Percentiles rank a stretch among this genome's conserved stretches.
Evolutionary conservation across 2,113 vertebrate species (phyloP).

Genomic region (Alaudala cheleensis): DNA sequence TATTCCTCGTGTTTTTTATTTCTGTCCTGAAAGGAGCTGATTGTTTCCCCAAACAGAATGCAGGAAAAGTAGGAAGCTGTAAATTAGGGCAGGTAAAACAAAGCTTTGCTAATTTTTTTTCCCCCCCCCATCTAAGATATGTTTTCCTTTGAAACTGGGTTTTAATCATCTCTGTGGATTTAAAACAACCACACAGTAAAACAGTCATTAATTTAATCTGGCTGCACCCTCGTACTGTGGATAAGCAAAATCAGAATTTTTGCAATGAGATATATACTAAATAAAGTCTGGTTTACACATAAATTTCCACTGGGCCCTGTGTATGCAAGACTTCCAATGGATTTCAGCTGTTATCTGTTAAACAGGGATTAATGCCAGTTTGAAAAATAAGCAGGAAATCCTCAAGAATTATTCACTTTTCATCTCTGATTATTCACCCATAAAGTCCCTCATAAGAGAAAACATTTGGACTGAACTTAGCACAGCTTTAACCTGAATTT

Average conservation of each 20-base stretch:
- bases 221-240: slow-evolving; percentile 59
- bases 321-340: slow-evolving; percentile 7
- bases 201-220: slow-evolving; percentile 72
- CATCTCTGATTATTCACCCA: slow-evolving; percentile 38
- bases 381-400: slow-evolving; percentile 60
- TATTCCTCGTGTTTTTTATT: slow-evolving; percentile 64
- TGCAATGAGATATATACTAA: slow-evolving; percentile 20
- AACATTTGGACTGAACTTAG: neutral
- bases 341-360: slow-evolving; percentile 60
- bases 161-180: slow-evolving; percentile 68
- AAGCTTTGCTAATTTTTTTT: neutral
- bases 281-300: neutral
- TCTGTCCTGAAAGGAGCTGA: slow-evolving; percentile 62
- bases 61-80: slow-evolving; percentile 71
- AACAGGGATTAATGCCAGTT: slow-evolving; percentile 43
- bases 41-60: slow-evolving; percentile 59
- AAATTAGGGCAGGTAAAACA: slow-evolving; percentile 52
- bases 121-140: neutral
- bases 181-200: slow-evolving; percentile 75
- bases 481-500: neutral
- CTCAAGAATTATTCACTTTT: slow-evolving; percentile 53
- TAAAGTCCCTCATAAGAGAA: neutral
- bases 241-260: slow-evolving; percentile 58
- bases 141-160: slow-evolving; percentile 61
- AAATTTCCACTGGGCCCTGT: neutral